Evolutionary conservation across 2,888 invertebrate genomes (phyloP), one percentile per base, ranked within the genome.

Genomic region (Allolobophora icterica): DNA sequence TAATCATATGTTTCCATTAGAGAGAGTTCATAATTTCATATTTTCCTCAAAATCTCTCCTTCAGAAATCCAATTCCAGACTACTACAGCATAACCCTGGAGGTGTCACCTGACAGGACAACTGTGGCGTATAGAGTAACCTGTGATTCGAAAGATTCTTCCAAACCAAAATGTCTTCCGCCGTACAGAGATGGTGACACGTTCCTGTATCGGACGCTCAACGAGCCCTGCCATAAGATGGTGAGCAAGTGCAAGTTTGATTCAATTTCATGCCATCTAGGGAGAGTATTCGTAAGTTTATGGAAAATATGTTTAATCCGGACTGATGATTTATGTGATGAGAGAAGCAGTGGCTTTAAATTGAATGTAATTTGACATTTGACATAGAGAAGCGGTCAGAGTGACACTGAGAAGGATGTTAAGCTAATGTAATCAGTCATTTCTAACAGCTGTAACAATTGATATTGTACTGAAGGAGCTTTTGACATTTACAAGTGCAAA

Each of bases 51-150:
- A 52, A 52, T 24, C 52, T 24, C n/a, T 71, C 71, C 71, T 91
- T 6, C 93, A 95, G 95, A 91, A 93, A 94, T 91, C 94, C 94
- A 15, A 92, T 95, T 35, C 95, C 95, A 42, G 94, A 95, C 91
- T 93, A 94, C 92, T 95, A 95, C 93, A 94, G 94, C 90, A 93
- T 95, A n/a, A 93, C 94, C 40, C 92, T 95, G 91, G 93, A 94
- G 89, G 93, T 94, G 30, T 92, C 93, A 13, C 92, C 93, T 3
- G 93, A 94, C 91, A 93, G 94, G n/a, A 94, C 94, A 21, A 93
- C 94, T 0, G 92, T 93, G 5, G 95, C 94, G 17, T 90, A 90
- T 21, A 93, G 93, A 71, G 93, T 94, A 34, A 93, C 92, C 4
- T 95, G 95, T 93, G 94, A 94, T 92, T 94, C 94, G 30, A 93